phyloP scores from a whole-genome alignment of 2,113 vertebrate species.

The Rhinopomastus cyanomelas region DNA sequence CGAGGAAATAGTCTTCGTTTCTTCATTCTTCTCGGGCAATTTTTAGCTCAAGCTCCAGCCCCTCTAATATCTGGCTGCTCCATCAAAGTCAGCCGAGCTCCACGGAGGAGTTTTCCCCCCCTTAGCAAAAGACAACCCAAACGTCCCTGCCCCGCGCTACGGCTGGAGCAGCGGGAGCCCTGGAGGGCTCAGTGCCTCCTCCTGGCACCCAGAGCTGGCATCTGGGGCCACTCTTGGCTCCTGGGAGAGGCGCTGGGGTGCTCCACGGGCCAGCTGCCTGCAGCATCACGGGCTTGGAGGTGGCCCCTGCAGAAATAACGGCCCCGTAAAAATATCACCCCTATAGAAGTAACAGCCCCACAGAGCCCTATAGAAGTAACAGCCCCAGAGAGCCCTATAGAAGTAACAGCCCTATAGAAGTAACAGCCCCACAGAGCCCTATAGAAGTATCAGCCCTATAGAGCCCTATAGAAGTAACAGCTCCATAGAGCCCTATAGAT shows the following conservation, averaged over 20 bases:
- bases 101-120: not conserved
- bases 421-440: no score
- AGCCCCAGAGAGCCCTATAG: no score
- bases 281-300: not conserved
- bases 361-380: no score
- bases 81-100: not conserved
- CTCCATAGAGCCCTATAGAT: no score
- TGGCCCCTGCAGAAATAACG: not conserved
- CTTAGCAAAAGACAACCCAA: not conserved
- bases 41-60: not conserved
- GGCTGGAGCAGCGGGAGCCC: fast-evolving
- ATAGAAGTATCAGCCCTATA: no score
- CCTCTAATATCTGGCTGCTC: slow-evolving; percentile 1
- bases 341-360: no score
- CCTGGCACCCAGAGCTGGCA: not conserved
- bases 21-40: slow-evolving; percentile 6
- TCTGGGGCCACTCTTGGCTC: fast-evolving
- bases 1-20: slow-evolving; percentile 38
- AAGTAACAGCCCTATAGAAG: no score
- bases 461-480: no score
- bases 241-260: not conserved
- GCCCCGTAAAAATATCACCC: not conserved
- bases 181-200: fast-evolving
- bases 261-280: fast-evolving
- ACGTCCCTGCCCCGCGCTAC: not conserved